These are phyloP conservation scores for Rhineura floridana DNA, from an alignment of 2,113 vertebrate species.

Conservation along the genomic window DNA sequence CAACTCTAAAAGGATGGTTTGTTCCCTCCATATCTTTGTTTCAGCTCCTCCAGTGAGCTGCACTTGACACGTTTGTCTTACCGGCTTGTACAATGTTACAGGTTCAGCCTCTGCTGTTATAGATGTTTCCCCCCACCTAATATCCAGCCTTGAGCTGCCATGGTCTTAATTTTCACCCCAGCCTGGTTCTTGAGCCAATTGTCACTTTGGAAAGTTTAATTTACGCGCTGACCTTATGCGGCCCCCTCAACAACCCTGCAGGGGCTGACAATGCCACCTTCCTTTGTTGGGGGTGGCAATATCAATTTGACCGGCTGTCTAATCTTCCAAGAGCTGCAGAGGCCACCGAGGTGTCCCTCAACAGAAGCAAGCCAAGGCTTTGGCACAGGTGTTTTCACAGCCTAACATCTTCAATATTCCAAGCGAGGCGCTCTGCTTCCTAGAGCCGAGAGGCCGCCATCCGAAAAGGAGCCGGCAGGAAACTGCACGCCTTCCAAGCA, in stretches of 20 bases:
- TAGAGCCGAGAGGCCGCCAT: neutral
- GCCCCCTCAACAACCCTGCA: neutral
- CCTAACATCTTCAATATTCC: accelerated
- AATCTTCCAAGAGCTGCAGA: constrained; percentile 34
- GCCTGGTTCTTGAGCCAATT: neutral
- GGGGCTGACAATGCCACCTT: neutral
- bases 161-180: accelerated
- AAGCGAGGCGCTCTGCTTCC: accelerated
- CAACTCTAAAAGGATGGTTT: neutral
- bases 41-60: too few relatives aligned
- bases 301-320: constrained; percentile 42
- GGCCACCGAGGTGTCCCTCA: neutral
- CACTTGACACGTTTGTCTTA: neutral
- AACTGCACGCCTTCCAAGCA: neutral
- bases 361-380: neutral
- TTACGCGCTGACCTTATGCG: constrained; percentile 17
- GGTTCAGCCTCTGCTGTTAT: accelerated
- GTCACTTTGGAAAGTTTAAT: constrained; percentile 46
- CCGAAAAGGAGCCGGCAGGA: neutral
- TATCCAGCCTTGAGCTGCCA: accelerated
- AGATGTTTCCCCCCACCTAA: accelerated
- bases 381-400: accelerated
- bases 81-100: neutral
- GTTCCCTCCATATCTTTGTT: neutral
- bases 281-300: neutral